Conservation (phyloP, 2,888 invertebrate species). For the Troides helena region DNA sequence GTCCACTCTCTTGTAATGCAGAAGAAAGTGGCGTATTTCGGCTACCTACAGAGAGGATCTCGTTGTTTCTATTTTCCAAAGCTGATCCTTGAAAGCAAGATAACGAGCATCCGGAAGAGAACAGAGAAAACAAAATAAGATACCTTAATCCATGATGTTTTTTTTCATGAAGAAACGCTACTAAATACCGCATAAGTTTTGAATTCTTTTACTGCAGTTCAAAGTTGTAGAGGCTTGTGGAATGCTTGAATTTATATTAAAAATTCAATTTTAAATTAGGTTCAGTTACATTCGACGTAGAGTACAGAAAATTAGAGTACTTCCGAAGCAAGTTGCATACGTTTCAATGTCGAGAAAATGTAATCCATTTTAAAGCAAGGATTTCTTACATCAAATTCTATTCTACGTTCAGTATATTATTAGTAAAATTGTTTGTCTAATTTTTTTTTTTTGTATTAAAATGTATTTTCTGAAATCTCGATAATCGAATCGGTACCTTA, state of each 20-base stretch:
- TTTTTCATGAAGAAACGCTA: not conserved
- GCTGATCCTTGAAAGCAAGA: too few relatives aligned
- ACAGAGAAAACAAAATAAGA: not conserved
- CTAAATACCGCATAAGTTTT: not conserved
- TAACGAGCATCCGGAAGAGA: too few relatives aligned
- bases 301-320: constrained; percentile 23
- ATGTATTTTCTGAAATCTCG: not conserved
- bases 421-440: not conserved
- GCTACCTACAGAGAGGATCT: too few relatives aligned
- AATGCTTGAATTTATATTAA: constrained; percentile 24
- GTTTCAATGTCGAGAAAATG: constrained; percentile 17
- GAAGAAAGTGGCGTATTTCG: too few relatives aligned
- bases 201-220: not conserved
- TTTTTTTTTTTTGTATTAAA: not conserved
- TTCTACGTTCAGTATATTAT: not conserved
- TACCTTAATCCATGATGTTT: not conserved
- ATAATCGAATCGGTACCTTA: not conserved
- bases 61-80: too few relatives aligned
- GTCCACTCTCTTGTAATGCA: too few relatives aligned
- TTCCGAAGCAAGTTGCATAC: constrained; percentile 25
- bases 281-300: constrained; percentile 21
- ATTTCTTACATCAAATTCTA: constrained; percentile 11
- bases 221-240: not conserved
- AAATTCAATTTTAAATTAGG: constrained; percentile 25
- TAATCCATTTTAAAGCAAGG: constrained; percentile 16